A percentile compares a stretch with the other conserved stretches of the same genome.
Conservation (phyloP, 2,797 vertebrate genomes). For the Clarias platycephalus region DNA sequence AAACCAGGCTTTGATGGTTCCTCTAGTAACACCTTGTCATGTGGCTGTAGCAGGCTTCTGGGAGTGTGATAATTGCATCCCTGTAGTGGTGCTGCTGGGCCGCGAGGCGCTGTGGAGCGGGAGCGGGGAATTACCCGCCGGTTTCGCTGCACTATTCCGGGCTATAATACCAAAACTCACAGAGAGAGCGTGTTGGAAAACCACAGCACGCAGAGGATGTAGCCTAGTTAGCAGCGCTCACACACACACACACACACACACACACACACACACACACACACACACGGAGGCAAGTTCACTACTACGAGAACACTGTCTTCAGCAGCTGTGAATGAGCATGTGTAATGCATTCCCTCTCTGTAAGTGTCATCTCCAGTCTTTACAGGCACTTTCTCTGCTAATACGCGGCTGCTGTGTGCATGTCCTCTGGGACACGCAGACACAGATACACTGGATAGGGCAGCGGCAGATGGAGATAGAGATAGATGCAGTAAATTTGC, state of each 20-base stretch:
- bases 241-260: neutral
- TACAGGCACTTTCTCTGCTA: conserved; percentile 35
- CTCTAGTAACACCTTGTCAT: conserved; percentile 69
- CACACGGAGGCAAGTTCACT: neutral
- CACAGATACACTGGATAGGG: conserved; percentile 62
- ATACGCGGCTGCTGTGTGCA: conserved; percentile 44
- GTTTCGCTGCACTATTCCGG: conserved; percentile 49
- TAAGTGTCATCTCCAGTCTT: conserved; percentile 44
- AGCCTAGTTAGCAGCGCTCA: conserved; percentile 22
- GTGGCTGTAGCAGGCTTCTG: conserved; percentile 62
- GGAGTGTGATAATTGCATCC: conserved; percentile 74
- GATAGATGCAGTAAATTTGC: conserved; percentile 68
- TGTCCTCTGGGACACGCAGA: conserved; percentile 72
- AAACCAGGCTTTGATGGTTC: conserved; percentile 75
- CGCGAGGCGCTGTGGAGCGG: conserved; percentile 51
- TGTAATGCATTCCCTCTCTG: conserved; percentile 40
- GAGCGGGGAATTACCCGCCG: conserved; percentile 63
- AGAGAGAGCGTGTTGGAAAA: conserved; percentile 32
- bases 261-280: neutral
- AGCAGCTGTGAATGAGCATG: conserved; percentile 38
- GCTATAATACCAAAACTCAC: conserved; percentile 49
- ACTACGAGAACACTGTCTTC: conserved; percentile 27
- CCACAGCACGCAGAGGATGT: conserved; percentile 34
- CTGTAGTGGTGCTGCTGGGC: conserved; percentile 65
- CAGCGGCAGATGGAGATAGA: conserved; percentile 71